phyloP scores from a whole-genome alignment of 2,888 invertebrate species.

The Caradrina kadenii region DNA sequence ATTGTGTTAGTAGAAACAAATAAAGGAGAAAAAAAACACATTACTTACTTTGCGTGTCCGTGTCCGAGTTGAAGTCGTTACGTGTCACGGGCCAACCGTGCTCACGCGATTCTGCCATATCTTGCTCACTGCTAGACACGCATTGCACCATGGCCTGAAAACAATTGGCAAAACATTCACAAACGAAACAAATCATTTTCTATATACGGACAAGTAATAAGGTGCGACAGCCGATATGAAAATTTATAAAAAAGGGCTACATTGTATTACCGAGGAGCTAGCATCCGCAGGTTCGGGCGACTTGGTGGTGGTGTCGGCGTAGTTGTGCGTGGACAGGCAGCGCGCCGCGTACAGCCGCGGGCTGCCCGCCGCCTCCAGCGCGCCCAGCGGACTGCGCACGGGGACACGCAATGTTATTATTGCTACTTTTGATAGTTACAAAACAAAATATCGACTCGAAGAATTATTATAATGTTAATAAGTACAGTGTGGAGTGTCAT shows the following conservation, averaged over 20 bases:
- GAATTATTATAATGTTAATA: too few species aligned
- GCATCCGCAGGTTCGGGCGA: slow-evolving; percentile 85
- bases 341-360: slow-evolving; percentile 65
- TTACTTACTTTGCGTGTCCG: slow-evolving; percentile 80
- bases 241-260: too few species aligned
- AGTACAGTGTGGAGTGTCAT: too few species aligned
- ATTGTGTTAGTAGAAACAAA: slow-evolving; percentile 14
- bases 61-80: slow-evolving; percentile 77
- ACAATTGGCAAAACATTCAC: slow-evolving; percentile 24
- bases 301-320: slow-evolving; percentile 86
- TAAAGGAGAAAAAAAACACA: slow-evolving; percentile 7
- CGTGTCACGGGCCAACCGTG: slow-evolving; percentile 79
- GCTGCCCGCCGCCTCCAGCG: slow-evolving; percentile 79
- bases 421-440: background rate
- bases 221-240: too few species aligned
- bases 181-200: background rate
- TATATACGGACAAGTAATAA: background rate
- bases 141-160: slow-evolving; percentile 95
- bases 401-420: background rate
- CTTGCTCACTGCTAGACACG: slow-evolving; percentile 96
- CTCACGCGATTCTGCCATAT: slow-evolving; percentile 87
- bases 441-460: too few species aligned
- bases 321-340: slow-evolving; percentile 69
- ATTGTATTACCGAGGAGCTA: slow-evolving; percentile 80
- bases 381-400: slow-evolving; percentile 90